Percentiles rank a stretch among this genome's conserved stretches.
Conservation (phyloP, 2,888 invertebrate genomes). For the Drosophila maculinotata region DNA sequence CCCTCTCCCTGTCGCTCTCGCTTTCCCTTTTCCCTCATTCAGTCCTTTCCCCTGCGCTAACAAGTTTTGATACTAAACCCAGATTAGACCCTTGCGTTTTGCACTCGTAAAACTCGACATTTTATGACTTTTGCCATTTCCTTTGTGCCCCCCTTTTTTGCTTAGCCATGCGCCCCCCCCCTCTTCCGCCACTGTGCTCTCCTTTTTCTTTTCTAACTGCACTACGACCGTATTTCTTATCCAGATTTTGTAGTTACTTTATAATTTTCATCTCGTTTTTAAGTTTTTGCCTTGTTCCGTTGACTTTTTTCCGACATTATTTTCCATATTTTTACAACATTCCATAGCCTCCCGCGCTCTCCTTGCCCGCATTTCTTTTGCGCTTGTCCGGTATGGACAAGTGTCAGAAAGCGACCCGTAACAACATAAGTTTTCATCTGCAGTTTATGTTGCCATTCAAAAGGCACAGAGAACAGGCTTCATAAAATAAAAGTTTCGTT, state of each 20-base stretch:
- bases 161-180: slow-evolving; percentile 12
- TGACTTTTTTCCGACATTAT: slow-evolving; percentile 54
- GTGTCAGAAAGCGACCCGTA: slow-evolving; percentile 61
- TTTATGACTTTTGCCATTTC: slow-evolving; percentile 82
- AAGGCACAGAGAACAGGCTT: slow-evolving; percentile 14
- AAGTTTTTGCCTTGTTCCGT: slow-evolving; percentile 51
- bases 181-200: neutral
- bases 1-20: neutral
- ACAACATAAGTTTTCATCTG: slow-evolving; percentile 61
- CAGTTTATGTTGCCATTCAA: slow-evolving; percentile 48
- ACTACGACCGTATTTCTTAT: slow-evolving; percentile 57
- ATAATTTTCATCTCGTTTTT: slow-evolving; percentile 78
- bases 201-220: neutral
- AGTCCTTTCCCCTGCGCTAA: slow-evolving; percentile 59
- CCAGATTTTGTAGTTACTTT: slow-evolving; percentile 80
- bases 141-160: slow-evolving; percentile 45
- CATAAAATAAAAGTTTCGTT: slow-evolving; percentile 36
- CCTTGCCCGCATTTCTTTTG: slow-evolving; percentile 25
- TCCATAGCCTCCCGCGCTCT: neutral
- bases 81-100: slow-evolving; percentile 82
- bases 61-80: slow-evolving; percentile 79
- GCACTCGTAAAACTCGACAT: slow-evolving; percentile 82
- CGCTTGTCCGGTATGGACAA: slow-evolving; percentile 44
- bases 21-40: neutral
- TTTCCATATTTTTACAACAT: slow-evolving; percentile 65